A percentile compares a stretch with the other conserved stretches of the same genome.
Evolutionary conservation across 2,113 vertebrate genomes (phyloP).

Genomic region (Thunnus maccoyii): DNA sequence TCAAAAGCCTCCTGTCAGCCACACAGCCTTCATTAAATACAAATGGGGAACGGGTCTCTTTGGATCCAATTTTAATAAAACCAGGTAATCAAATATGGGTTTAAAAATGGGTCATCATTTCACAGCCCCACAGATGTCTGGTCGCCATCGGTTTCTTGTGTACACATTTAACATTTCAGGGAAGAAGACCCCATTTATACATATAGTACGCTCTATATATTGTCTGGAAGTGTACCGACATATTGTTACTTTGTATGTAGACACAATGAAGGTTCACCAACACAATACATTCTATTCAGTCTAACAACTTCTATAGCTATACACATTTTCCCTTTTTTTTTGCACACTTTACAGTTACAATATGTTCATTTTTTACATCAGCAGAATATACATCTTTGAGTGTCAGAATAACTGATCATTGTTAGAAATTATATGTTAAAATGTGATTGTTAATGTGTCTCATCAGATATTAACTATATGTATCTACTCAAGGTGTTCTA

Average conservation of each 20-base stretch:
- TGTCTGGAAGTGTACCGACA: constrained; percentile 25
- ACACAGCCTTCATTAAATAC: constrained; percentile 86
- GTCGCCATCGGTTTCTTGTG: constrained; percentile 67
- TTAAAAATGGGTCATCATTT: constrained; percentile 85
- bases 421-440: not conserved
- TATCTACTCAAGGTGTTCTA: not conserved
- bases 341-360: constrained; percentile 3
- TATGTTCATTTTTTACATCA: constrained; percentile 3
- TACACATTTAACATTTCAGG: constrained; percentile 63
- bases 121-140: constrained; percentile 74
- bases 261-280: constrained; percentile 34
- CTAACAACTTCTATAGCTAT: constrained; percentile 20
- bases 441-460: not conserved
- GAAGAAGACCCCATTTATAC: constrained; percentile 48
- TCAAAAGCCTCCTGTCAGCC: constrained; percentile 86
- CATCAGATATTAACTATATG: not conserved
- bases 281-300: constrained; percentile 32
- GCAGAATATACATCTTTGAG: constrained; percentile 10
- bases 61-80: constrained; percentile 88
- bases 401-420: not conserved
- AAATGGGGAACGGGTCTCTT: constrained; percentile 83
- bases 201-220: constrained; percentile 24
- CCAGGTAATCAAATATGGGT: constrained; percentile 85
- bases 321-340: constrained; percentile 21
- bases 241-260: constrained; percentile 49